Evolutionary conservation across 1,140 invertebrate species (phyloP).

Genomic region (Pantala flavescens): DNA sequence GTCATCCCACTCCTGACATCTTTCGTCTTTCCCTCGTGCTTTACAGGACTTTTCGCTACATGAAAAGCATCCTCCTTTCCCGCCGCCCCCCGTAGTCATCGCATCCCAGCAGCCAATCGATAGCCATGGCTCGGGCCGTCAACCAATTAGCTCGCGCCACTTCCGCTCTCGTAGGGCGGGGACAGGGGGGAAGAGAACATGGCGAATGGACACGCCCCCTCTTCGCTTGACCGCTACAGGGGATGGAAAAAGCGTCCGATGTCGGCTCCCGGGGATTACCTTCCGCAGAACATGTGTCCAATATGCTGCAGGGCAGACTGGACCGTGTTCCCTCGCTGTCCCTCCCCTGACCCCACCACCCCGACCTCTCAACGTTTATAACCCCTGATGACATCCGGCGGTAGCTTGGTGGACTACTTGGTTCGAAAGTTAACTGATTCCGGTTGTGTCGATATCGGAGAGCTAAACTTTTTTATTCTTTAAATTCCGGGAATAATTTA

Average conservation of each 20-base stretch:
- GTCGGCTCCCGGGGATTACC: neutral
- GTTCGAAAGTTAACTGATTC: too few relatives aligned
- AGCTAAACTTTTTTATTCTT: too few relatives aligned
- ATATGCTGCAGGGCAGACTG: conserved; percentile 7
- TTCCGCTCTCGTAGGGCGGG: neutral
- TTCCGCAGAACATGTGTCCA: conserved; percentile 3
- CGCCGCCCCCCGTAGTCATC: neutral
- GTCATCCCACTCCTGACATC: neutral
- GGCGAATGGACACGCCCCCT: neutral
- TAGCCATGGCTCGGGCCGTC: neutral
- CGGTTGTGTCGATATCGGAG: too few relatives aligned
- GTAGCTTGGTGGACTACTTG: too few relatives aligned
- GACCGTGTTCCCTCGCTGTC: neutral
- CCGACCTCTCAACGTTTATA: neutral
- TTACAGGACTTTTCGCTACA: neutral
- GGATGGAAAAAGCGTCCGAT: neutral
- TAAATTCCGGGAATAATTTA: too few relatives aligned
- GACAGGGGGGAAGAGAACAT: neutral
- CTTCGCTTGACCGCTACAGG: neutral
- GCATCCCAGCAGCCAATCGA: neutral
- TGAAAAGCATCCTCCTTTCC: neutral
- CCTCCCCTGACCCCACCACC: neutral
- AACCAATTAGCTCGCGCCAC: conserved; percentile 1
- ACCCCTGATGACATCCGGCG: too few relatives aligned
- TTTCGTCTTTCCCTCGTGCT: too few relatives aligned